Percentiles rank a stretch among this genome's conserved stretches.
Evolutionary conservation across 2,888 invertebrate genomes (phyloP).

Genomic region (Plebejus argus): DNA sequence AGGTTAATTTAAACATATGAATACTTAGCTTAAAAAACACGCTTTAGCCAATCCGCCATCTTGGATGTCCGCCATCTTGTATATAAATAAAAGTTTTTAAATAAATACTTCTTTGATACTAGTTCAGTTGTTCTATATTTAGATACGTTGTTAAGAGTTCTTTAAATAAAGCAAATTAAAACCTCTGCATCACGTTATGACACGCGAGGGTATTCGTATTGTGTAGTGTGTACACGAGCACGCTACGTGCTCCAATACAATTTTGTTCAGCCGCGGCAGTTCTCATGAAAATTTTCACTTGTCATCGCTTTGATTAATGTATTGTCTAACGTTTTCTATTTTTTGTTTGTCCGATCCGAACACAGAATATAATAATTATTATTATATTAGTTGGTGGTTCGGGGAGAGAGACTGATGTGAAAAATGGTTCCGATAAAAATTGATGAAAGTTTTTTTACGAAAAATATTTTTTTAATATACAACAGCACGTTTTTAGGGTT

Average conservation of each 20-base stretch:
- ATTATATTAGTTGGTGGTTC: no score
- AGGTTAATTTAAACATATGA: no score
- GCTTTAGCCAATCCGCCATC: no score
- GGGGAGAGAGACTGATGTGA: not conserved
- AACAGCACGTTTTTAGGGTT: not conserved
- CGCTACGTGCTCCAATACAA: not conserved
- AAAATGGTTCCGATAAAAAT: not conserved
- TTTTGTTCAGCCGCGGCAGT: not conserved
- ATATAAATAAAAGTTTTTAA: no score
- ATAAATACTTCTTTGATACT: not conserved
- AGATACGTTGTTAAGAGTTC: not conserved
- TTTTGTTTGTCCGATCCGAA: no score
- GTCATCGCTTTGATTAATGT: slow-evolving; percentile 8
- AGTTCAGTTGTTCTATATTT: not conserved
- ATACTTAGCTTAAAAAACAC: no score
- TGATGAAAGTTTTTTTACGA: not conserved
- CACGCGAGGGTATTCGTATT: not conserved
- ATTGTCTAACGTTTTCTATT: slow-evolving; percentile 6
- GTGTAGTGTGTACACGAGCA: not conserved
- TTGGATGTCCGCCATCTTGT: no score
- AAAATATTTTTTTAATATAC: no score
- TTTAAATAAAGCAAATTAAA: slow-evolving; percentile 2
- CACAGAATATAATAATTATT: no score
- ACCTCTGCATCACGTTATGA: not conserved
- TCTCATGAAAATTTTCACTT: not conserved